Evolutionary conservation across 2,113 vertebrate genomes (phyloP), one percentile per base, ranked within the genome.

Genomic region (Podarcis cretensis): DNA sequence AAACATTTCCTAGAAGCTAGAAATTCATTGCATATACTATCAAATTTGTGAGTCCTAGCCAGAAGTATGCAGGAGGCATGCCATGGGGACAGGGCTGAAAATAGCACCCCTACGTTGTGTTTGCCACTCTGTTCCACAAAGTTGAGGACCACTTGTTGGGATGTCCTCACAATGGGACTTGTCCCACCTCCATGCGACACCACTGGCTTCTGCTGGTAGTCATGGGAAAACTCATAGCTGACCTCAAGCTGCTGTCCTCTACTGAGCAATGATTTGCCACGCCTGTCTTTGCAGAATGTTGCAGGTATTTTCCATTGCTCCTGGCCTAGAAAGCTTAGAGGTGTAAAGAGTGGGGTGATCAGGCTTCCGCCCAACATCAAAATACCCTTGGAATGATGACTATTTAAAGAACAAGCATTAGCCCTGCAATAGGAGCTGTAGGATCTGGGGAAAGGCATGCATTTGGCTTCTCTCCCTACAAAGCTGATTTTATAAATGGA

Each of bases 261-360:
- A 18, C 12, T 81, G 74, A 59, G 37, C 9, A 48, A 9, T 0
- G 3, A 69, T 14, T 77, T 43, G 25, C 81, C 25, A 20, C 65
- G 2, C 79, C 59, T 86, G 81, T 81, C 18, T 83, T 77, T 69
- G 32, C 43, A 74, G 48, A 80, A 0, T 12, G 21, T 40, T 85
- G 65, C 8, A 75, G 8, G 40, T 16, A 66, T 88, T 93, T 94
- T 82, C 86, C 40, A 68, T n/a, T 32, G 35, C 79, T 89, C 43
- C 66, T 82, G 30, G 16, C 35, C 12, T 20, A 74, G 0, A 0
- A 35, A 89, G 9, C 10, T 43, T 65, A 69, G 87, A 75, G n/a
- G 57, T 40, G 79, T 30, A 81, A 63, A 27, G 77, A 90, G 13
- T 63, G 30, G 48, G 57, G 21, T 59, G 10, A 37, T 66, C 10